phyloP scores from a whole-genome alignment of 2,797 vertebrate species.

The Gambusia yucatana region DNA sequence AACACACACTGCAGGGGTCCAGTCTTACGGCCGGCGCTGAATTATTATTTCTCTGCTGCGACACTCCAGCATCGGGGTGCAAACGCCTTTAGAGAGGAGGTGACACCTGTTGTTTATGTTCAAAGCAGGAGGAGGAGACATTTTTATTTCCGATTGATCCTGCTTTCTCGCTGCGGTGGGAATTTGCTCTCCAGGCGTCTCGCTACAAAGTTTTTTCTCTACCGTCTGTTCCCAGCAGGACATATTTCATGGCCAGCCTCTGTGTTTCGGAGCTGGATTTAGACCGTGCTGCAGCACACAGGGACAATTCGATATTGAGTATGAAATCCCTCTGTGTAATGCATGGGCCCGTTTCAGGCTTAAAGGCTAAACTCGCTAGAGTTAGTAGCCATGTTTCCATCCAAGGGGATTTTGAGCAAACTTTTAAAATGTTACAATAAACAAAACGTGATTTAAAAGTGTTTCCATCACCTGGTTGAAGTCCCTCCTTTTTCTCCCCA shows the following conservation, averaged over 20 bases:
- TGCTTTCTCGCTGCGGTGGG: constrained; percentile 29
- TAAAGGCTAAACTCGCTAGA: neutral
- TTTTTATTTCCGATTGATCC: constrained; percentile 24
- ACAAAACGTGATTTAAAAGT: too few species aligned
- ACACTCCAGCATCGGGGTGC: neutral
- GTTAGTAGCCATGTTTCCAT: too few species aligned
- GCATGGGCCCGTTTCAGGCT: neutral
- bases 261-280: neutral
- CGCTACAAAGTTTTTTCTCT: constrained; percentile 4
- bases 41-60: neutral
- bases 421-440: too few species aligned
- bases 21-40: neutral
- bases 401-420: too few species aligned
- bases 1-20: constrained; percentile 12
- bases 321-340: neutral
- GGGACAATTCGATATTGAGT: neutral
- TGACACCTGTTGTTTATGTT: constrained; percentile 31
- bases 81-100: constrained; percentile 23
- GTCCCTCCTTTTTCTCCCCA: too few species aligned
- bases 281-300: constrained; percentile 7
- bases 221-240: constrained; percentile 49
- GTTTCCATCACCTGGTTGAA: too few species aligned
- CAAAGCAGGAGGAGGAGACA: constrained; percentile 26
- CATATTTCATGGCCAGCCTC: constrained; percentile 12
- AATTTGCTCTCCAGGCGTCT: constrained; percentile 18